Evolutionary conservation across 2,888 invertebrate species (phyloP).

Genomic region (Scaptomyza flava): DNA sequence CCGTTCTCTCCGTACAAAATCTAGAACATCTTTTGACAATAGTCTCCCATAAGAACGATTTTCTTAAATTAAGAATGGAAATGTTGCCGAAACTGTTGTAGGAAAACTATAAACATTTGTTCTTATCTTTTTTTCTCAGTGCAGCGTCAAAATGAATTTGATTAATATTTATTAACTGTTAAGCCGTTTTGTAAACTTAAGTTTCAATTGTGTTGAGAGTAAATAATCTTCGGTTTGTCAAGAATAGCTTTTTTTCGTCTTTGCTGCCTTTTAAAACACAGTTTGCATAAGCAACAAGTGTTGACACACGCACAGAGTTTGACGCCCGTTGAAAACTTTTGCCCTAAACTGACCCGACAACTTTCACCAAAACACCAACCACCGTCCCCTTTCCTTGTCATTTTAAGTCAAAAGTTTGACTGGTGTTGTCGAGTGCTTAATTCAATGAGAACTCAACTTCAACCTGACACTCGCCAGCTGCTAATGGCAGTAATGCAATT

Average conservation of each 20-base stretch:
- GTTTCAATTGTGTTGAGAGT: neutral
- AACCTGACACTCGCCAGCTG: slow-evolving; percentile 34
- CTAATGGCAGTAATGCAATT: slow-evolving; percentile 73
- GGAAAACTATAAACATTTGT: too few relatives aligned
- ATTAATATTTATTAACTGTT: neutral
- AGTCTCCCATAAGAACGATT: too few relatives aligned
- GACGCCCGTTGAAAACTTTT: slow-evolving; percentile 52
- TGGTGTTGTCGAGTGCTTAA: slow-evolving; percentile 32
- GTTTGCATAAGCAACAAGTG: slow-evolving; percentile 50
- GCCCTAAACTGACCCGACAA: slow-evolving; percentile 45
- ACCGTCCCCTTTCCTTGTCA: too few relatives aligned
- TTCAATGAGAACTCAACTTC: slow-evolving; percentile 60
- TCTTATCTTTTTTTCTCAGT: too few relatives aligned
- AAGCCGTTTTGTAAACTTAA: neutral
- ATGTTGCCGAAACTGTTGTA: too few relatives aligned
- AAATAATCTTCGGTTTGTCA: neutral
- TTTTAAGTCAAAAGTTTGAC: slow-evolving; percentile 29
- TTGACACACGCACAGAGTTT: slow-evolving; percentile 31
- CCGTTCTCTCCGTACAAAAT: too few relatives aligned
- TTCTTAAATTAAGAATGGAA: too few relatives aligned
- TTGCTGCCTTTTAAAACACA: slow-evolving; percentile 5
- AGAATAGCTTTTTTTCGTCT: neutral
- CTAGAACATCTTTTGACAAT: too few relatives aligned
- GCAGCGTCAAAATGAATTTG: neutral
- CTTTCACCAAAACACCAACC: slow-evolving; percentile 4